Evolutionary conservation across 2,888 invertebrate genomes (phyloP).

Genomic region (Pollenia angustigena): DNA sequence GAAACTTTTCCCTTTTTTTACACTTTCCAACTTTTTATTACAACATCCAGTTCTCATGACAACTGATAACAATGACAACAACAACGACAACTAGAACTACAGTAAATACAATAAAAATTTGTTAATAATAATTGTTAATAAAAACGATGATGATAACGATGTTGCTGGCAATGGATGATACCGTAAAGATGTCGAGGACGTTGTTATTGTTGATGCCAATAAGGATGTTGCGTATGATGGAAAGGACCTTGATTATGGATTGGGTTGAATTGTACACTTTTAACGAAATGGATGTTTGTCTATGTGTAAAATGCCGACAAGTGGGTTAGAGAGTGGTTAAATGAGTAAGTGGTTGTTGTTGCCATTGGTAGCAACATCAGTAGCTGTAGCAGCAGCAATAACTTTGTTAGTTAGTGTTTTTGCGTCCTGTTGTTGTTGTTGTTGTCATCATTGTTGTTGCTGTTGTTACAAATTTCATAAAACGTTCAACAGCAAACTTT

Average conservation of each 20-base stretch:
- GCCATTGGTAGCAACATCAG: conserved; percentile 61
- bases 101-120: conserved; percentile 35
- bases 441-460: conserved; percentile 5
- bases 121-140: conserved; percentile 52
- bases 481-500: conserved; percentile 67
- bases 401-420: conserved; percentile 29
- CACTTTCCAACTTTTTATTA: conserved; percentile 57
- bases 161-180: conserved; percentile 46
- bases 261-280: conserved; percentile 60
- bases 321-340: conserved; percentile 10
- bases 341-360: conserved; percentile 53
- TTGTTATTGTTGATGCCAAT: neutral
- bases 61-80: conserved; percentile 1
- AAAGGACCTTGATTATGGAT: conserved; percentile 57
- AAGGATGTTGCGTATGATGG: neutral
- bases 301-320: conserved; percentile 39
- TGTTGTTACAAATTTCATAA: conserved; percentile 36
- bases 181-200: conserved; percentile 6
- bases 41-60: conserved; percentile 60
- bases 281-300: conserved; percentile 16
- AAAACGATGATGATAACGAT: conserved; percentile 27
- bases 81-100: neutral
- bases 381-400: conserved; percentile 29
- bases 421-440: conserved; percentile 29
- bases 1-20: conserved; percentile 30